Evolutionary conservation across 2,113 vertebrate species (phyloP), one percentile per base, ranked within the genome.

Genomic region (Sylvilagus bachmani): DNA sequence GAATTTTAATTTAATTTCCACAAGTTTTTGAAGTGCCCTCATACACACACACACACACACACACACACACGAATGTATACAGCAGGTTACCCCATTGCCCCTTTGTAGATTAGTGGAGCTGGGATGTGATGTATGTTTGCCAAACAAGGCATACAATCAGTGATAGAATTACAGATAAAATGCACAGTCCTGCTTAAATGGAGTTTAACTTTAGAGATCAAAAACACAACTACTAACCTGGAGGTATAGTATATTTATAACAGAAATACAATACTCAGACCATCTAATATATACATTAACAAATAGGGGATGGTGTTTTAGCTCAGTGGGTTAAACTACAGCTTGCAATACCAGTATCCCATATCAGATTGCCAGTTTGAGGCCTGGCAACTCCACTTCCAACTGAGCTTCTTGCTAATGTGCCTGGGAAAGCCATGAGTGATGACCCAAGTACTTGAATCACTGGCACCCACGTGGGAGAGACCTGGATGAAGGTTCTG

Each of bases 121-220:
- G 14, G 21, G 21, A 80, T 7, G 87, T 27, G 6, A 27, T 86
- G 94, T 92, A 55, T 25, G 71, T 90, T 95, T 95, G 49, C 66
- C 49, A 70, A 38, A 33, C 6, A 62, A 58, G 24, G 3, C 61
- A 64, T 58, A 22, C 58, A 87, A 71, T 91, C 71, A 75, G 49
- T 8, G 2, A 85, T 49, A 71, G 12, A 92, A 36, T 36, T 91
- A 70, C 27, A 82, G 33, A 44, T 90, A 24, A 94, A 79, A 78
- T 73, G 4, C 14, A 70, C 2, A 14, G 13, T 70, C 55, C 74
- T 86, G 5, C 36, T 96, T 88, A 95, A 88, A 53, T 66, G 62
- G 36, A 58, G 5, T 25, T 73, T 36, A 25, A 38, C 3, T 19
- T 91, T 73, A 33, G 4, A 75, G 66, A 58, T 87, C 29, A 75